Conservation (phyloP, 2,113 vertebrate genomes). For the Pluvialis apricaria region DNA sequence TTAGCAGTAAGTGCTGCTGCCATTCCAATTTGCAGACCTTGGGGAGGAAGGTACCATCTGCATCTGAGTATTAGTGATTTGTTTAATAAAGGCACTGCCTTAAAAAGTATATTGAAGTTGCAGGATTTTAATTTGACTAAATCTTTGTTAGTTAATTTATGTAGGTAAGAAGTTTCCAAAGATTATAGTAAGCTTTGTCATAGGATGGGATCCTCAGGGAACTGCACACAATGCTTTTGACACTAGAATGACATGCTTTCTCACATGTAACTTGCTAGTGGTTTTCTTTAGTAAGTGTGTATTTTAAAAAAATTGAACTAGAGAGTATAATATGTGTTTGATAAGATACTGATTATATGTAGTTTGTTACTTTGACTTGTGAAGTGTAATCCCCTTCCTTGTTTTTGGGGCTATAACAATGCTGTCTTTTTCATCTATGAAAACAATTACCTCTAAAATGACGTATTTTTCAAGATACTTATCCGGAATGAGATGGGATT, state of each 20-base stretch:
- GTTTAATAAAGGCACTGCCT: neutral
- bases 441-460: neutral
- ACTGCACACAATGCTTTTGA: neutral
- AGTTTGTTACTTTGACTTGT: neutral
- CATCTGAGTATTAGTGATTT: neutral
- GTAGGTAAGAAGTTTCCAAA: neutral
- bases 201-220: neutral
- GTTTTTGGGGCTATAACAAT: neutral
- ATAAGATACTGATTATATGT: neutral
- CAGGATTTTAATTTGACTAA: neutral
- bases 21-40: neutral
- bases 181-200: neutral
- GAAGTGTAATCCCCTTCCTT: neutral
- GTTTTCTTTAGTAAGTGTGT: neutral
- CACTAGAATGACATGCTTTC: neutral
- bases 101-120: neutral
- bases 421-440: neutral
- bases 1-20: neutral
- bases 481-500: neutral
- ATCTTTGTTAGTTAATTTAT: neutral
- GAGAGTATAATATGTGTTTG: neutral
- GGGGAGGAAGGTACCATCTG: neutral
- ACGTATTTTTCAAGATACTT: neutral
- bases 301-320: neutral
- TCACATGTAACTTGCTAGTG: neutral